Evolutionary conservation across 2,888 invertebrate genomes (phyloP), one percentile per base, ranked within the genome.

Genomic region (Margaritifera margaritifera): DNA sequence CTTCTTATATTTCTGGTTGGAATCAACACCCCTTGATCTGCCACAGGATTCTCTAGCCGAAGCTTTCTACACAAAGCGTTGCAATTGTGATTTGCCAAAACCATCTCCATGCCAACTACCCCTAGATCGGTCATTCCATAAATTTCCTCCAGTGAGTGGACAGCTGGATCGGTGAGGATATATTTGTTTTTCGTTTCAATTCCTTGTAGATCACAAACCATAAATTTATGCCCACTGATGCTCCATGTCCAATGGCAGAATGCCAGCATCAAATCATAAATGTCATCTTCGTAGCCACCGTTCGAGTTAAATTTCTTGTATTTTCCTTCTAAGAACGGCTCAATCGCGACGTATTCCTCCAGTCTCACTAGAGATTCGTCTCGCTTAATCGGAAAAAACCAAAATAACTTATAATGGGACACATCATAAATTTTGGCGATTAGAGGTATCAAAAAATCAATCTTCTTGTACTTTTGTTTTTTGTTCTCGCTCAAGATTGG

Each of bases 121-220:
- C 78, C 78, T 0, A 74, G 64, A 56, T 78, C 78, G 2, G 78
- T 78, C 72, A 74, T 68, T 1, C 78, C 78, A 50, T 61, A 78
- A 27, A 71, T 62, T 11, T 72, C 69, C 42, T 76, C 74, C 1
- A 71, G 62, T 1, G 78, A 78, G 63, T 78, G 78, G 18, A 78
- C 73, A 19, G 75, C 69, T 2, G 78, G 78, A 57, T 78, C 78
- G 1, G 78, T 78, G 0, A 78, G 68, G 4, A 68, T 63, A 64
- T 73, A 78, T 50, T 66, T 63, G 18, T 69, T 63, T 19, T 74
- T 75, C 27, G 72, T 66, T 25, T 74, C 25, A 59, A 56, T 24
- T 60, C 66, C 70, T 63, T 70, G 70, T 42, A 70, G 25, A 42
- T 70, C 70, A 57, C 70, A 70, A 53, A 70, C 70, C 70, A 70